Conservation (phyloP, 2,888 invertebrate species). For the Phanerotoma sp. region DNA sequence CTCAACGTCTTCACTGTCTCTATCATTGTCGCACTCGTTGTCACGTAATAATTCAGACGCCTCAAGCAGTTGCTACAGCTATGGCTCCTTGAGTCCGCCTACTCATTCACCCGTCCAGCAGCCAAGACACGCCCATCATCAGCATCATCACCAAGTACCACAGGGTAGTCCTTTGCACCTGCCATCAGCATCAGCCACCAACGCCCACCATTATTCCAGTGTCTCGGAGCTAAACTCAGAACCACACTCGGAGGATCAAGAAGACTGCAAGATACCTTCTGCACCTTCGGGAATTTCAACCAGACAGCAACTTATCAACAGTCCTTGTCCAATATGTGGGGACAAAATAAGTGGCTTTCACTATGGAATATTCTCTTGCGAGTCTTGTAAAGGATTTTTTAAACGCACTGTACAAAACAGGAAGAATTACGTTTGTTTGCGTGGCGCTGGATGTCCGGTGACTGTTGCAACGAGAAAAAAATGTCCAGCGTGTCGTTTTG, state of each 20-base stretch:
- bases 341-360: conserved; percentile 97
- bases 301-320: conserved; percentile 85
- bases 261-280: conserved; percentile 55
- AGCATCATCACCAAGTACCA: conserved; percentile 58
- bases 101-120: conserved; percentile 85
- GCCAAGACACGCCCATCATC: conserved; percentile 57
- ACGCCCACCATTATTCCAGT: conserved; percentile 43
- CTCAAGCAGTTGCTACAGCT: conserved; percentile 86
- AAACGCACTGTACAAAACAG: conserved; percentile 98
- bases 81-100: conserved; percentile 65
- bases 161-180: conserved; percentile 60
- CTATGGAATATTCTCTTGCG: conserved; percentile 97
- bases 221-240: conserved; percentile 47
- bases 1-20: conserved; percentile 57
- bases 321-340: conserved; percentile 93
- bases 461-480: conserved; percentile 93
- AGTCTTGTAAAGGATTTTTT: conserved; percentile 98
- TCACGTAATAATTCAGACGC: conserved; percentile 90
- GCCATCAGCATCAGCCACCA: conserved; percentile 43
- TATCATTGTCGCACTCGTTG: conserved; percentile 76
- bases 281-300: conserved; percentile 76
- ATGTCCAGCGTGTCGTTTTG: conserved; percentile 95
- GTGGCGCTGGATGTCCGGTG: conserved; percentile 89
- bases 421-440: conserved; percentile 91
- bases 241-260: conserved; percentile 39